phyloP scores from a whole-genome alignment of 92 coral and sea anemone species.

The Epizoanthus illoricatus region DNA sequence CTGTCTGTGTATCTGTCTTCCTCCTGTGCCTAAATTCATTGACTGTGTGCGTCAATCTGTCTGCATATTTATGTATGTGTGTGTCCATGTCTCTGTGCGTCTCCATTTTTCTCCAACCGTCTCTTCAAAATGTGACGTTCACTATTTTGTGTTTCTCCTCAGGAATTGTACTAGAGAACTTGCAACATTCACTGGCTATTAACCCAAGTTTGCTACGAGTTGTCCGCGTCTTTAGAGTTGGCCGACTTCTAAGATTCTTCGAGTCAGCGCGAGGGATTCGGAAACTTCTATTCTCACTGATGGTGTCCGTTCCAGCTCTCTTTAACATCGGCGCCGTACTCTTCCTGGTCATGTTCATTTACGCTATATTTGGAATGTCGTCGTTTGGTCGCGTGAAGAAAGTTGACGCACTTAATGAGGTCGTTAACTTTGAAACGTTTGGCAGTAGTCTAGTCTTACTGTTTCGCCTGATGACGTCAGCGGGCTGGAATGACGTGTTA shows the following conservation, averaged over 20 bases:
- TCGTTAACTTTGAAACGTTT: slow-evolving; percentile 94
- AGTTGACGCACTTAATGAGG: slow-evolving; percentile 86
- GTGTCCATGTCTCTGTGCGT: no score
- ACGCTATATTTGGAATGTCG: slow-evolving; percentile 93
- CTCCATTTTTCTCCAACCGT: no score
- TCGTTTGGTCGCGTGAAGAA: slow-evolving; percentile 88
- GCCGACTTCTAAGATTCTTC: slow-evolving; percentile 85
- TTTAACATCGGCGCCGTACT: slow-evolving; percentile 91
- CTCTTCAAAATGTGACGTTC: background rate
- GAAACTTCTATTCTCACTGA: slow-evolving; percentile 75
- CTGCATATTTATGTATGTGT: no score
- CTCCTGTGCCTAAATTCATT: no score
- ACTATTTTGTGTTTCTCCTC: slow-evolving; percentile 39
- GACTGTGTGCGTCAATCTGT: no score
- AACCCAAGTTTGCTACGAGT: slow-evolving; percentile 91
- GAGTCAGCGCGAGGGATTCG: slow-evolving; percentile 96
- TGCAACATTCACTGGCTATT: slow-evolving; percentile 58
- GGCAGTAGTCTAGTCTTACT: slow-evolving; percentile 76
- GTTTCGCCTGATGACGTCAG: slow-evolving; percentile 94
- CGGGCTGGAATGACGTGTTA: slow-evolving; percentile 95
- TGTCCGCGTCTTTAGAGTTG: slow-evolving; percentile 87
- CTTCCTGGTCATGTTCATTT: slow-evolving; percentile 84
- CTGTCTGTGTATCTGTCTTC: no score
- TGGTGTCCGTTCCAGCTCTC: slow-evolving; percentile 86
- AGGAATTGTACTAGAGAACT: slow-evolving; percentile 69